Base-by-base conservation (phyloP, 1,140 invertebrate species). In the Pectinophora gossypiella region DNA sequence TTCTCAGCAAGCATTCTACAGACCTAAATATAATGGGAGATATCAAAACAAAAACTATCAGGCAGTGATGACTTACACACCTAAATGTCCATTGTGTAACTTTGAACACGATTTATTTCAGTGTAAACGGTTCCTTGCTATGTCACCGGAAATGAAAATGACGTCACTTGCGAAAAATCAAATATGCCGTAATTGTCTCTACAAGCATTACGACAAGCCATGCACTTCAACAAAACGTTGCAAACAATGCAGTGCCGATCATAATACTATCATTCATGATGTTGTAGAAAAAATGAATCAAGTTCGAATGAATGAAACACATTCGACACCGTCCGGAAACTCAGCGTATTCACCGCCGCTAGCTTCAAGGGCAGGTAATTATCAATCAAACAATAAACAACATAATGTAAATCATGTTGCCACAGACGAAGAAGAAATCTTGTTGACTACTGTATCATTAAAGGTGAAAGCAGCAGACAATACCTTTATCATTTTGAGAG, bases 221-320 rank as follows among this genome's bases (percentile, higher is more conserved):
- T 52, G 50, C n/a, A 2, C 9, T 16, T 45, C 50, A 45, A 5
- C 45, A 0, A 20, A 52, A 19, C 16, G 15, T 2, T 52, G 50
- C 35, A 12, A 19, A 16, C 3, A 38, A 15, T 53, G 51, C 32
- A 47, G 47, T 53, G 13, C 19, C 10, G 23, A 38, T 3, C 51
- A 53, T 40, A 53, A 52, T 47, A 47, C 16, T 23, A 35, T 53
- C 4, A 15, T 53, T 22, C 51, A 53, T n/a, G 44, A 40, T 0
- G 44, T 35, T 4, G 46, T 47, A 47, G 35, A 35, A 32, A 19
- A 7, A 22, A 7, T 19, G 21, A 21, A 40, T 6, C 13, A 40
- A 15, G n/a, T n/a, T n/a, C 1, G 2, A 40, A 10, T 7, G 16
- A 2, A 4, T 19, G 38, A 9, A 40, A 16, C 38, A 19, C 2